Base-by-base conservation (phyloP, 2,797 vertebrate genomes). In the Smutsia temminckii region DNA sequence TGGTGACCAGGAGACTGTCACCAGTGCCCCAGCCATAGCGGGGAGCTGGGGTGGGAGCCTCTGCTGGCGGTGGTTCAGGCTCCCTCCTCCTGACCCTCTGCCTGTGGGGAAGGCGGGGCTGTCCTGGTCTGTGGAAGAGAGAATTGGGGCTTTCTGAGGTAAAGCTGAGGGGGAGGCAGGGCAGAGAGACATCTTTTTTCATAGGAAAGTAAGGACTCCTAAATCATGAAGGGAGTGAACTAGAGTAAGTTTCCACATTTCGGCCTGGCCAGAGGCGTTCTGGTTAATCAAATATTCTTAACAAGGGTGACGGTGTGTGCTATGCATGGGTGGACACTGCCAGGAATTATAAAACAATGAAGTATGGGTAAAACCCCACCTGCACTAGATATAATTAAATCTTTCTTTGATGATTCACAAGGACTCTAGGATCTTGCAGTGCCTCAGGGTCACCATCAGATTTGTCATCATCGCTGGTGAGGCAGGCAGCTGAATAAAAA, bases 381-480 rank as follows among this genome's bases (percentile, higher is more conserved):
- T 66, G 17, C 34, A 10, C 59, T 46, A 84, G 89, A 93, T 71
- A 59, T 64, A 95, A 93, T 86, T 69, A 95, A 95, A 96, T 17
- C n/a, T 95, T 72, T 90, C 55, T 95, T 75, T 97, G 93, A 96
- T 93, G 95, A 96, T 49, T 95, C 83, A 77, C 55, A 49, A 87
- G 79, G 74, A 68, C 57, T 83, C 90, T 34, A 93, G 86, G 78
- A 74, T 85, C 53, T 51, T 27, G 6, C 5, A 87, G 66, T 69
- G 74, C 63, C 74, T 71, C 25, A 29, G 91, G 86, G 53, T 91
- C 83, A 86, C 80, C 53, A 89, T 91, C 85, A 53, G 46, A 53
- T 68, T 80, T n/a, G n/a, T 64, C 14, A 23, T 92, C 77, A 69
- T 42, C 89, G 85, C 69, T 59, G 86, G 75, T 69, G 78, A 91